A percentile compares a stretch with the other conserved stretches of the same genome.
Evolutionary conservation across 1,140 invertebrate species (phyloP).

Genomic region (Drosophila santomea): DNA sequence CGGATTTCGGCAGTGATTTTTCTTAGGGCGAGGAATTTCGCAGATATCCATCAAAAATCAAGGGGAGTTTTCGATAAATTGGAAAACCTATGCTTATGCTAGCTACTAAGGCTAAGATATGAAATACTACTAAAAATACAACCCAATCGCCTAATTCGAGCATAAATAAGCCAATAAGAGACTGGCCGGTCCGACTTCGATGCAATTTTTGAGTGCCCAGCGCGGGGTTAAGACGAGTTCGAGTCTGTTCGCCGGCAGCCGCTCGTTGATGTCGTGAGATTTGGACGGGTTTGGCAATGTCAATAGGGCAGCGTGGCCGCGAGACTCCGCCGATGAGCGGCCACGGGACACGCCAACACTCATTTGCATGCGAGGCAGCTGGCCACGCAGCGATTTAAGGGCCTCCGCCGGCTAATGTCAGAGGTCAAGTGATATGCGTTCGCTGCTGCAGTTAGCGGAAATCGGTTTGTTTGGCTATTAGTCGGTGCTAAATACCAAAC

Average conservation of each 20-base stretch:
- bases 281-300: conserved; percentile 72
- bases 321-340: conserved; percentile 2
- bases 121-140: no score
- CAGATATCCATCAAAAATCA: no score
- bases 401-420: conserved; percentile 54
- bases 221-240: conserved; percentile 21
- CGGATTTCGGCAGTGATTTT: no score
- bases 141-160: no score
- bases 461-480: conserved; percentile 47
- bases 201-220: neutral
- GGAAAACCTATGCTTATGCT: no score
- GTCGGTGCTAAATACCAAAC: conserved; percentile 62
- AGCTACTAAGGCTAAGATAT: no score
- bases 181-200: no score
- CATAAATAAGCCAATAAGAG: no score
- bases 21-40: no score
- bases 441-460: conserved; percentile 34
- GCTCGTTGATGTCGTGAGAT: conserved; percentile 37
- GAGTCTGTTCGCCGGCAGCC: conserved; percentile 17
- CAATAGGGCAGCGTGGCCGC: conserved; percentile 53
- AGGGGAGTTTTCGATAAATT: no score
- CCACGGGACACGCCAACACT: conserved; percentile 56
- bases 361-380: conserved; percentile 48
- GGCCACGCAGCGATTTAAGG: conserved; percentile 29
- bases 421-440: conserved; percentile 35